Base-by-base conservation (phyloP, 2,888 invertebrate genomes). In the Torymus auratus region DNA sequence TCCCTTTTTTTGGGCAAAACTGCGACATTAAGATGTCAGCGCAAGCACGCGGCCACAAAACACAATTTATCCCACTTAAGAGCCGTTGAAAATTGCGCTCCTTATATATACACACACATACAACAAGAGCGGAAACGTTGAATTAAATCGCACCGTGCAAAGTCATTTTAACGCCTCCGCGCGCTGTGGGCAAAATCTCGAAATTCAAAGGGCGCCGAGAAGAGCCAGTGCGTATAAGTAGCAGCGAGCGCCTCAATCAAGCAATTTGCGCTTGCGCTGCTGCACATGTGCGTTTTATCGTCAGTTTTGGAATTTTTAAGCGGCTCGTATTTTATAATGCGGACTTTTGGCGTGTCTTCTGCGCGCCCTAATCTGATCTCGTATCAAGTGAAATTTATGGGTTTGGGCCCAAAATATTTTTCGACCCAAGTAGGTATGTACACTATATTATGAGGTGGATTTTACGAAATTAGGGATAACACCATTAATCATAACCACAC, bases 61-160 rank as follows among this genome's bases (percentile, higher is more conserved):
- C 17, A 7, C 50, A 71, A 71, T 71, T 71, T 60, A 70, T 70
- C 17, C 58, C 28, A 28, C 28, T 28, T 28, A 56, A 70, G 28
- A 14, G 13, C 70, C 17, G 4, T 5, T 11, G 14, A 17, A 15
- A 70, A 41, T 58, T 41, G 65, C 20, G 2, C 28, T 28, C 28
- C 28, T 4, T 28, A 28, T 28, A 28, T 28, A 28, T 28, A 28
- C 3, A 28, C 1, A 28, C 28, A 28, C 7, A 28, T 4, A 7
- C 3, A 28, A 28, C 2, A 7, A 28, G 28, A 28, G 7, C 28
- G 28, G 28, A 28, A 28, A 28, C 28, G 28, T 28, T 28, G 12
- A 68, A 68, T 67, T 75, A 60, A 68, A 75, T 75, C 15, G 53
- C 15, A 50, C 56, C 2, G 17, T 68, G 50, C 61, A 71, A 71